Conservation (phyloP, 2,888 invertebrate genomes). For the Drosophila mimica region DNA sequence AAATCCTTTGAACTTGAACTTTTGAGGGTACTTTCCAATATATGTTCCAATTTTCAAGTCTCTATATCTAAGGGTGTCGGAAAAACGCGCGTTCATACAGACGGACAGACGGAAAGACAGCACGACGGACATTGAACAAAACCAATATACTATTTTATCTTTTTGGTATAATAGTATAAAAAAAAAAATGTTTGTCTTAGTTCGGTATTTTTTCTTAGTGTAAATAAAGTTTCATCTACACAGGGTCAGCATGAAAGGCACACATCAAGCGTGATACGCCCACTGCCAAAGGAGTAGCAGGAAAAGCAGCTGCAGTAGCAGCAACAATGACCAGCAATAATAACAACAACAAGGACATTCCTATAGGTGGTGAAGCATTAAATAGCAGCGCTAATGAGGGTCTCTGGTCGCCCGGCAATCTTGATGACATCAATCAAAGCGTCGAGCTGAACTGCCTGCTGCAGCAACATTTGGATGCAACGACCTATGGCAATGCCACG, state of each 20-base stretch:
- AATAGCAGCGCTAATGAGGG: conserved; percentile 44
- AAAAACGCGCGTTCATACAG: no score
- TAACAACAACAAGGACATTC: conserved; percentile 14
- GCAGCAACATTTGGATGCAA: conserved; percentile 81
- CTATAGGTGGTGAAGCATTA: conserved; percentile 43
- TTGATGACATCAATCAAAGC: conserved; percentile 82
- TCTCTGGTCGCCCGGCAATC: conserved; percentile 61
- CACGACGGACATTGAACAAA: no score
- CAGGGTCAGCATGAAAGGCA: conserved; percentile 8
- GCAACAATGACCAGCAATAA: conserved; percentile 45
- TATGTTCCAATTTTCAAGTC: no score
- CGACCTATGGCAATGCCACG: conserved; percentile 79
- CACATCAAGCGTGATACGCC: conserved; percentile 14
- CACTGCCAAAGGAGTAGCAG: not conserved
- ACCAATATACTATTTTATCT: no score
- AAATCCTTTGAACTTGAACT: no score
- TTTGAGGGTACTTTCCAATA: no score
- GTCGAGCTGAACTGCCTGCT: conserved; percentile 83
- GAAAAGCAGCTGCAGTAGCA: conserved; percentile 11
- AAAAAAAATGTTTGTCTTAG: not conserved
- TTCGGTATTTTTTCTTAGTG: not conserved
- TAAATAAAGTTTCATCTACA: not conserved
- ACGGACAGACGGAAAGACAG: no score
- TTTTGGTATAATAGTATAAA: no score
- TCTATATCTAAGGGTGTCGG: no score